Evolutionary conservation across 2,888 invertebrate genomes (phyloP), one percentile per base, ranked within the genome.

Genomic region (Microctonus brassicae): DNA sequence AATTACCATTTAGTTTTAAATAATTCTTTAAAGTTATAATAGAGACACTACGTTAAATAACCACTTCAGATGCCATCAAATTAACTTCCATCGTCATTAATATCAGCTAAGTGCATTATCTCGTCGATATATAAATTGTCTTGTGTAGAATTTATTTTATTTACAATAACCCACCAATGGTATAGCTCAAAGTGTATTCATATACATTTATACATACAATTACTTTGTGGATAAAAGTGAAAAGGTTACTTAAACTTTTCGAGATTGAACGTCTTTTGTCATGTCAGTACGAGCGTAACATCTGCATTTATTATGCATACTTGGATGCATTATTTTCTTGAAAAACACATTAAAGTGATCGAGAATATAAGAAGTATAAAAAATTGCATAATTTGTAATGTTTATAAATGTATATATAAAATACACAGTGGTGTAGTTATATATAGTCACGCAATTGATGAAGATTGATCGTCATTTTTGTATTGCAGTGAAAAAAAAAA

Each of bases 241-340:
- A 77, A 77, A 77, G 77, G 77, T 77, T 77, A 77, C 67, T 70
- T 63, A 65, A 29, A 3, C 29, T 69, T 61, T 69, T 63, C 68
- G 73, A 77, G 76, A 77, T 75, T 75, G 75, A 76, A 73, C 70
- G 73, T 75, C 76, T 73, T 77, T 77, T 76, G 75, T 77, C 72
- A 76, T 77, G 77, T 70, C 75, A 74, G 76, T 29, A 29, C 29
- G 73, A 77, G 71, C 76, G 65, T 74, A 66, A 67, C 69, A 71
- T 39, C 65, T 61, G 65, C 53, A 69, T 42, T 69, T 47, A 10
- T 22, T 53, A 47, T 17, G 13, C 3, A 47, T 68, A 29, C 36
- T 73, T 63, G 70, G 75, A 74, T 69, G 69, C 75, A 69, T 76
- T 73, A 69, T 73, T 74, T 73, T 75, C 17, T 24, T 22, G 36